Evolutionary conservation across 2,888 invertebrate genomes (phyloP), one percentile per base, ranked within the genome.

Genomic region (Hirudinaria manillensis): DNA sequence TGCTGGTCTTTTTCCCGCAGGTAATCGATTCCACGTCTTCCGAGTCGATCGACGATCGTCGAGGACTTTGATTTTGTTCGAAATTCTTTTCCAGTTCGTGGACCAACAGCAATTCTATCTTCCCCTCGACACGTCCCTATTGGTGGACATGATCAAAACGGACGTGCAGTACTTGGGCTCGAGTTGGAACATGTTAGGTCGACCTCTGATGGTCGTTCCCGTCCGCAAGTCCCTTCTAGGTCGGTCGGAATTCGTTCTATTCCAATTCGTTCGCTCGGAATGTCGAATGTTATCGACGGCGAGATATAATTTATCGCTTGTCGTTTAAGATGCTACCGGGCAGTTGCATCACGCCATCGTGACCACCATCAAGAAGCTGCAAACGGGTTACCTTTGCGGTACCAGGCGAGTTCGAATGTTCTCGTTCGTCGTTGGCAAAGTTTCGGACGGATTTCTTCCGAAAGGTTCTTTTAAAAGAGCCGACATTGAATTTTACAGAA

Each of bases 1-100:
- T 97, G 82, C 94, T 98, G 86, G 97, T 96, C 0, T 99, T 99
- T 85, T 97, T 97, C 6, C 99, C 99, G 66, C 97, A 99, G 92
- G 97, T 97, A 87, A 87, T 85, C 27, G 29, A 32, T 19, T 34
- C 29, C 32, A 27, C 3, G 16, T 32, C 1, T 21, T 45, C 16
- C 13, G 51, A 7, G 10, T 24, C 6, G 6, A 1, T 10, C n/a
- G 21, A 24, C 6, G n/a, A 51, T 36, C 6, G 24, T 21, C 29
- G 3, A 21, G 3, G 21, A 24, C 21, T 7, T 19, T 70, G 36
- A 16, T 24, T 29, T 7, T 34, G 24, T 1, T 34, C 29, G 1
- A n/a, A 21, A 2, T 53, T 53, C 3, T 19, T 45, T n/a, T 24
- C 29, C 53, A 84, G 84, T 82, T 83, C 78, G 80, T 83, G 75